A percentile compares a stretch with the other conserved stretches of the same genome.
Evolutionary conservation across 2,888 invertebrate genomes (phyloP).

Genomic region (Polydrusus pterygomalis): DNA sequence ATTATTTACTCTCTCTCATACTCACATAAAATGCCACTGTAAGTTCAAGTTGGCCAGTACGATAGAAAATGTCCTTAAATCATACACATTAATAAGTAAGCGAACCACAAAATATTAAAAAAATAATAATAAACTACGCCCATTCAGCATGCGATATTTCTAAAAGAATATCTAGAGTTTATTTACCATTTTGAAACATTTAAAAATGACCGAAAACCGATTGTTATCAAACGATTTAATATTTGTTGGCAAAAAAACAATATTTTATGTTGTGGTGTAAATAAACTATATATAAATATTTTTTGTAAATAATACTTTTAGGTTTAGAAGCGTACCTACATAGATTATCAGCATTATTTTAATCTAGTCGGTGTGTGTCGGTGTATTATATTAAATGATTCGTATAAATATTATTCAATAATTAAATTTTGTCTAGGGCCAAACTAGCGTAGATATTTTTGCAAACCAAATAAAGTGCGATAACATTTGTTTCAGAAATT

Average conservation of each 20-base stretch:
- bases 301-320: constrained; percentile 29
- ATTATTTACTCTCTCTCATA: too few species aligned
- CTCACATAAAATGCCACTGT: too few species aligned
- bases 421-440: constrained; percentile 35
- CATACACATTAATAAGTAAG: too few species aligned
- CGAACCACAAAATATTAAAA: too few species aligned
- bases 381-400: constrained; percentile 20
- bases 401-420: constrained; percentile 29
- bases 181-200: not conserved
- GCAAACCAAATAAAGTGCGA: not conserved
- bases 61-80: too few species aligned
- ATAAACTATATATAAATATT: constrained; percentile 13
- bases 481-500: constrained; percentile 3
- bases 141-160: too few species aligned
- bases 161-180: not conserved
- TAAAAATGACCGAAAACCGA: constrained; percentile 5
- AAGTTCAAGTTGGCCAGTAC: too few species aligned
- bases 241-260: not conserved
- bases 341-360: constrained; percentile 30
- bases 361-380: constrained; percentile 40
- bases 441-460: constrained; percentile 7
- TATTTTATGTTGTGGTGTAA: not conserved
- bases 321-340: constrained; percentile 9
- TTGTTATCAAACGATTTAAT: not conserved
- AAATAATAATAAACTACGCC: too few species aligned